Evolutionary conservation across 2,888 invertebrate species (phyloP), one percentile per base, ranked within the genome.

Genomic region (Megamerina dolium): DNA sequence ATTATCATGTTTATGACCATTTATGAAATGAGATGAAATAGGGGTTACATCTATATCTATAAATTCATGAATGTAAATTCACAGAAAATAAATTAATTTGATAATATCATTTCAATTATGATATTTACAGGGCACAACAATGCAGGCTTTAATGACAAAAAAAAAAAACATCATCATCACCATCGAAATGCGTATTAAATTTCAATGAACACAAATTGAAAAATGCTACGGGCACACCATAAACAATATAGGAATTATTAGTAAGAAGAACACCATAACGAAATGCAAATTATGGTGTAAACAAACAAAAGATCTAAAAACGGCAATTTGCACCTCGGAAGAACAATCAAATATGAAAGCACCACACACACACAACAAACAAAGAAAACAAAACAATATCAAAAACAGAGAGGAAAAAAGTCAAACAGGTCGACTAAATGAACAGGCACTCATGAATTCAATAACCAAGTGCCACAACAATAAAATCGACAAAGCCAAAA

Each of bases 361-460:
- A 40, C 26, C 33, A 23, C 23, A 40, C 13, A 40, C n/a, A 13
- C 12, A 3, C 31, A 38, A 13, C 19, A 9, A 16, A 12, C 5
- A 37, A 26, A 40, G 34, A n/a, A 35, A 30, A 43, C 43, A 49
- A 45, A 45, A 45, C 10, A 10, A n/a, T n/a, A n/a, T n/a, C n/a
- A n/a, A n/a, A n/a, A n/a, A n/a, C n/a, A n/a, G n/a, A n/a, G n/a
- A n/a, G n/a, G n/a, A n/a, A n/a, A n/a, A n/a, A n/a, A n/a, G 34
- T 45, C 31, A 27, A 45, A 42, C 46, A 46, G 46, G 46, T 46
- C 42, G 46, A 29, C 23, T n/a, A 26, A 18, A 10, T 2, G n/a
- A 34, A 35, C 46, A 42, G 42, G 46, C 41, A 42, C 42, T 35
- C 42, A 46, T 37, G 26, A 30, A n/a, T n/a, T n/a, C n/a, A n/a